Evolutionary conservation across 2,797 vertebrate genomes (phyloP).

Genomic region (Periophthalmus magnuspinnatus): DNA sequence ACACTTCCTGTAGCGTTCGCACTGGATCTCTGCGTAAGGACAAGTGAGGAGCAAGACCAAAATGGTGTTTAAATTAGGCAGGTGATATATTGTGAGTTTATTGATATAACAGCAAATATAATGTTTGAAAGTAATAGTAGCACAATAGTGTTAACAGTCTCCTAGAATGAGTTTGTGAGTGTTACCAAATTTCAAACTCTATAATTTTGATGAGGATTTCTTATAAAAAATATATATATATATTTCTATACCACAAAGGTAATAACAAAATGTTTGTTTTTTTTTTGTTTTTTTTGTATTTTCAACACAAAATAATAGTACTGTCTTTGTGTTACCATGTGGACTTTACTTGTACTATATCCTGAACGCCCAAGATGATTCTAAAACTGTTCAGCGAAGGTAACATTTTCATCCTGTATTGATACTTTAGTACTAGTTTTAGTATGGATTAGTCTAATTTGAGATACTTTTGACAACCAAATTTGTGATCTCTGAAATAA

Average conservation of each 20-base stretch:
- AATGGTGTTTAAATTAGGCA: conserved; percentile 8
- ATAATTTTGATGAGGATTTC: too few species aligned
- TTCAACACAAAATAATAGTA: too few species aligned
- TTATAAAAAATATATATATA: too few species aligned
- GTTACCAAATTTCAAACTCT: neutral
- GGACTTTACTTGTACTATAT: too few species aligned
- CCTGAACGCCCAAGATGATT: too few species aligned
- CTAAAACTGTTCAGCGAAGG: neutral
- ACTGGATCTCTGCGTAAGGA: conserved; percentile 37
- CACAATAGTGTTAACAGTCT: neutral
- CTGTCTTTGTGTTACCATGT: too few species aligned
- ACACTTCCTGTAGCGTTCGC: conserved; percentile 72
- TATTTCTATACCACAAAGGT: neutral
- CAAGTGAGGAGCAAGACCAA: conserved; percentile 13
- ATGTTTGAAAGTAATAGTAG: neutral
- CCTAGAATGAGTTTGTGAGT: too few species aligned
- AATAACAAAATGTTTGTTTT: neutral
- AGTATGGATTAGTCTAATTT: neutral
- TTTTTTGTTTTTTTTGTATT: too few species aligned
- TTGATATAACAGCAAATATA: neutral
- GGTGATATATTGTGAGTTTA: neutral
- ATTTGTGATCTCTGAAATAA: too few species aligned
- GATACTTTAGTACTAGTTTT: neutral
- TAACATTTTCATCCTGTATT: neutral
- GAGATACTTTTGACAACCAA: neutral